Evolutionary conservation across 2,797 vertebrate genomes (phyloP).

Genomic region (Thamnophis elegans): DNA sequence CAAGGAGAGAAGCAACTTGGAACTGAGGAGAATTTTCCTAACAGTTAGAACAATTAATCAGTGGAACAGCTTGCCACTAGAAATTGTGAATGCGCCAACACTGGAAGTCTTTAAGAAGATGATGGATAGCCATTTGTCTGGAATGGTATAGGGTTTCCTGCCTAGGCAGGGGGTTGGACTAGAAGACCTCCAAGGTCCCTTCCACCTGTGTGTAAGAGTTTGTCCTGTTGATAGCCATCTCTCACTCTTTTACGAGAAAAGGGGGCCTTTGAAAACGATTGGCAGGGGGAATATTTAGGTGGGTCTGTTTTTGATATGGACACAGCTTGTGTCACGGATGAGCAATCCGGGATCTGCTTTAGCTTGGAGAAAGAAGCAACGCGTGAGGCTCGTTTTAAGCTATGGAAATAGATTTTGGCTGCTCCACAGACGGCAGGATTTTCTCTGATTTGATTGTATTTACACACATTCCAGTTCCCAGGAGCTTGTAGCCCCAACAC

Average conservation of each 20-base stretch:
- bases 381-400: background rate
- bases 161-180: too few species aligned
- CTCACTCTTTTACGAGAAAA: constrained; percentile 6
- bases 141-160: too few species aligned
- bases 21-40: too few species aligned
- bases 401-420: background rate
- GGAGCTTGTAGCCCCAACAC: constrained; percentile 6
- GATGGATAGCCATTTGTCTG: too few species aligned
- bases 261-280: constrained; percentile 38
- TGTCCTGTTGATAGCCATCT: constrained; percentile 37
- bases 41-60: too few species aligned
- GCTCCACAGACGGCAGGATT: background rate
- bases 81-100: too few species aligned
- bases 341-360: background rate
- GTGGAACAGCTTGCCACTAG: too few species aligned
- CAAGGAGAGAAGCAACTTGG: too few species aligned
- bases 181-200: too few species aligned
- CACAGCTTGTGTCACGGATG: background rate
- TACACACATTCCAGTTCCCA: background rate
- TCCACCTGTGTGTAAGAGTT: too few species aligned
- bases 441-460: rapidly evolving
- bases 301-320: constrained; percentile 39
- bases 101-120: too few species aligned
- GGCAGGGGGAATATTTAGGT: background rate
- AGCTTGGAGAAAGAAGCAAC: background rate